Evolutionary conservation across 2,797 vertebrate species (phyloP), one percentile per base, ranked within the genome.

Genomic region (Eulemur coronatus): DNA sequence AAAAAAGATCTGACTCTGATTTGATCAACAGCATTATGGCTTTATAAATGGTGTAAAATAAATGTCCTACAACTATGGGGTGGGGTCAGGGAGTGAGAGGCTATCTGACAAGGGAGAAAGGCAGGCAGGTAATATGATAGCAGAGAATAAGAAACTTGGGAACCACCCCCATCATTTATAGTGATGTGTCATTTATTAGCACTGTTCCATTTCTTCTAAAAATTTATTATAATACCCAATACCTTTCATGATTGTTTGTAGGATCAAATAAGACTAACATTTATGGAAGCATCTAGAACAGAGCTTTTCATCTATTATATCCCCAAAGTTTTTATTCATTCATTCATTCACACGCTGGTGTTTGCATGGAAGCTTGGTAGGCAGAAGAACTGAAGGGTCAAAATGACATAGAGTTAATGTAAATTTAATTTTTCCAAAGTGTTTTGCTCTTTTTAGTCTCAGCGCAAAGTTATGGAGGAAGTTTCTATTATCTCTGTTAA

Each of bases 361-460:
- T 78, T 97, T 94, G 43, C 75, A 35, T 11, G 17, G 87, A 91
- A 67, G 57, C 43, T 38, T 69, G 65, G 41, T 70, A 86, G 67
- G 59, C 89, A 81, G 84, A 38, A 90, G 86, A 87, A 76, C 5
- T 46, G n/a, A 95, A 46, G 75, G 50, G 50, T 97, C 73, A 91
- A 95, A 96, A 89, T 93, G 69, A n/a, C 79, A 78, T 79, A 84
- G 48, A 94, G 84, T 70, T 75, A 48, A 84, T 61, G 30, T 91
- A 72, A 84, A 59, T 67, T 65, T 81, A 24, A 48, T 69, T 85
- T 85, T 70, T 76, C 73, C 75, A 57, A 79, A 76, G 35, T 55
- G 41, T 79, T 94, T 86, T 78, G 63, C 35, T 93, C 50, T 46
- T 92, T 46, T 63, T 41, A 75, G 28, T 85, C 92, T 95, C 46